Base-by-base conservation (phyloP, 2,113 vertebrate species). In the Formicarius rufipectus region DNA sequence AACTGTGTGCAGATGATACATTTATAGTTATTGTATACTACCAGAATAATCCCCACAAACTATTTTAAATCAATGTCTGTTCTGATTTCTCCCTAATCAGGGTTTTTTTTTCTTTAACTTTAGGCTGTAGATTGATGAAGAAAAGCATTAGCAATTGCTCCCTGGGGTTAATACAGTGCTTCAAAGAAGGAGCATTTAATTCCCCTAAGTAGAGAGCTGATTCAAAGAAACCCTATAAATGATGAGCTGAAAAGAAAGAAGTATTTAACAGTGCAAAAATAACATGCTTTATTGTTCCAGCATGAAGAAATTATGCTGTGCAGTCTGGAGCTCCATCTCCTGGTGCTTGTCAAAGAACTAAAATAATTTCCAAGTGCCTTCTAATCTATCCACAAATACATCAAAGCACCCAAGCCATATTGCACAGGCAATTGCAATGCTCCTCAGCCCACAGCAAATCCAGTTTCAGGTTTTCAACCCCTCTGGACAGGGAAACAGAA, bases 301-400 rank as follows among this genome's bases (percentile, higher is more conserved):
- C 63, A 85, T 23, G 13, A 63, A 73, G 84, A 76, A 94, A 85
- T 73, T 37, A 12, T 14, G 47, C 85, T 93, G 31, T 1, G 5
- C 53, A 93, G 82, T 87, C 94, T 96, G 68, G 74, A 96, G 95
- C 95, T 95, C 95, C 95, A 96, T 95, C 94, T 96, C 85, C 93
- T 96, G 93, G 93, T 59, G 12, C 47, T 77, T 84, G 30, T 55
- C 79, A 74, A 74, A 69, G 73, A 84, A 40, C 5, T 39, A 42
- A 35, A 85, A 80, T n/a, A 0, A 53, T 73, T 93, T 87, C 44
- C 49, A 60, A 40, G 35, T 4, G 14, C 75, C n/a, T 62, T 33
- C 52, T 39, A 20, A 40, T 23, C 40, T 7, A 31, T 37, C n/a
- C 30, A 11, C 5, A 15, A 59, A 35, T 27, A 58, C 14, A 19